phyloP scores from a whole-genome alignment of 2,113 vertebrate species.

The Calidris pugnax region DNA sequence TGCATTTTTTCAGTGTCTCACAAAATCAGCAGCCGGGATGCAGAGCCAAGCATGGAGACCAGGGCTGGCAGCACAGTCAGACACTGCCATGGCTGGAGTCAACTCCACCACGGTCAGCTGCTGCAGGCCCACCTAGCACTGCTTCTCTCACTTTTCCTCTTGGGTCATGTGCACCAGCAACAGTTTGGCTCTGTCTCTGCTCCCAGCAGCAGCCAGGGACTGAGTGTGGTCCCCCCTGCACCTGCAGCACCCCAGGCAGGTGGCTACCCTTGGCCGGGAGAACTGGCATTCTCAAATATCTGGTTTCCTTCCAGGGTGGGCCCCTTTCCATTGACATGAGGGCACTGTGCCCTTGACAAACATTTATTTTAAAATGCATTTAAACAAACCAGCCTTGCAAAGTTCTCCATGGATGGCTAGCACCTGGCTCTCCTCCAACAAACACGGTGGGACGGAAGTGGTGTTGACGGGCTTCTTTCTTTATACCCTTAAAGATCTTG shows the following conservation, averaged over 20 bases:
- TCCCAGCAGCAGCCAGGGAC: background rate
- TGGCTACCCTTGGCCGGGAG: background rate
- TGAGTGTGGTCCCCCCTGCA: background rate
- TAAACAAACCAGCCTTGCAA: background rate
- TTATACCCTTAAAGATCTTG: background rate
- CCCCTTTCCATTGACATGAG: background rate
- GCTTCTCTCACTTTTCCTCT: background rate
- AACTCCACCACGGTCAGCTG: background rate
- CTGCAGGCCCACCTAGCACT: background rate
- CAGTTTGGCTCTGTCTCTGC: background rate
- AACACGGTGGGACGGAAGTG: fast-evolving
- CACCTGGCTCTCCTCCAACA: background rate
- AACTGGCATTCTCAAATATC: background rate
- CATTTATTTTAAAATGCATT: background rate
- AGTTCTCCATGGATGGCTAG: background rate
- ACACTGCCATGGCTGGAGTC: fast-evolving
- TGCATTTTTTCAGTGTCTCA: background rate
- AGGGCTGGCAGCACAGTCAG: background rate
- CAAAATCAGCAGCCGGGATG: background rate
- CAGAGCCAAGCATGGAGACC: background rate
- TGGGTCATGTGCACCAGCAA: background rate
- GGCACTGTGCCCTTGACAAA: background rate
- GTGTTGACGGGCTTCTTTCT: background rate
- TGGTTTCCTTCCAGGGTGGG: background rate
- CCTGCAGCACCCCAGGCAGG: background rate